Percentiles rank a stretch among this genome's conserved stretches.
Conservation (phyloP, 64 coral and sea anemone genomes). For the Stichodactyla helianthus region DNA sequence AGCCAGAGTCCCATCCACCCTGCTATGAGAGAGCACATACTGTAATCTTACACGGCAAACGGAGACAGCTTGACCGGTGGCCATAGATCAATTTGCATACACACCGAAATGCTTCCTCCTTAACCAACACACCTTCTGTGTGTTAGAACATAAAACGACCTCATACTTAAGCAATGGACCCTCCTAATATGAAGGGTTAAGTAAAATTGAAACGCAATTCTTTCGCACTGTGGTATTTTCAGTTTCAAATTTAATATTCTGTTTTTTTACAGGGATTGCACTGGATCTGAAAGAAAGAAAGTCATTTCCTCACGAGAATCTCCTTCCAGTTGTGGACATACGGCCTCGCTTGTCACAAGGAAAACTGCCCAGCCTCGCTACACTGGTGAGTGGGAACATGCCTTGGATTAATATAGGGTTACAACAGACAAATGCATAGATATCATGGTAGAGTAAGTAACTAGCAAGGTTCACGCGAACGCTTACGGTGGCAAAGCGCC, state of each 20-base stretch:
- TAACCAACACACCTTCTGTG: background rate
- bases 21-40: background rate
- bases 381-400: constrained; percentile 1
- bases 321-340: background rate
- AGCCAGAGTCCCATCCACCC: too few relatives aligned
- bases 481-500: too few relatives aligned
- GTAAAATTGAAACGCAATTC: background rate
- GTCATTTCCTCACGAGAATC: background rate
- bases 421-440: too few relatives aligned
- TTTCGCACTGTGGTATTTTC: background rate
- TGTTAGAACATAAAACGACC: background rate
- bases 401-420: background rate
- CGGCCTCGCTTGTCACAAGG: constrained; percentile 10
- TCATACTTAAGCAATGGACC: background rate
- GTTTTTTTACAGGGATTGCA: background rate
- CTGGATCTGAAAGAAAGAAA: background rate
- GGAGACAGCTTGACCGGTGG: background rate
- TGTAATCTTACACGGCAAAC: background rate
- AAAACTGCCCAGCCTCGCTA: constrained; percentile 11
- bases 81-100: background rate
- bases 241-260: background rate
- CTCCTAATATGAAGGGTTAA: background rate
- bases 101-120: background rate
- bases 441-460: too few relatives aligned
- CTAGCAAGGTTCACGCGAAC: too few relatives aligned